Conservation (phyloP, 1,140 invertebrate genomes). For the Trichogramma pretiosum region DNA sequence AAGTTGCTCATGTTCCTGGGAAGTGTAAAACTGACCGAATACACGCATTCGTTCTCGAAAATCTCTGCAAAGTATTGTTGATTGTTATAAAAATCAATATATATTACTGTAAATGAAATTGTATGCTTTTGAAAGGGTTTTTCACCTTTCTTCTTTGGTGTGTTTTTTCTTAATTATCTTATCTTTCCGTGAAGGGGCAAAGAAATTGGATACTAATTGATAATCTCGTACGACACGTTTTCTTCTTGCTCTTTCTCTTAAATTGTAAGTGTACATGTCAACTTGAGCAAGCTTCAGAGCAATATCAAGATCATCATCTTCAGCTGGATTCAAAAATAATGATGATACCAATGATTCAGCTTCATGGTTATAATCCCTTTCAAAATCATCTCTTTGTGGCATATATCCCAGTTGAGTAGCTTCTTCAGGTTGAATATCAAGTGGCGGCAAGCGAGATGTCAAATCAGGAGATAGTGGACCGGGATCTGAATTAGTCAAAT, state of each 20-base stretch:
- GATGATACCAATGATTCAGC: slow-evolving; percentile 82
- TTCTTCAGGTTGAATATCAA: slow-evolving; percentile 75
- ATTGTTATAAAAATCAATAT: background rate
- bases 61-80: slow-evolving; percentile 45
- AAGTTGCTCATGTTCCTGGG: slow-evolving; percentile 72
- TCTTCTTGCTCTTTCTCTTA: slow-evolving; percentile 75
- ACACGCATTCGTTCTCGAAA: slow-evolving; percentile 72
- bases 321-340: slow-evolving; percentile 62
- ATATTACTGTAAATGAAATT: no score
- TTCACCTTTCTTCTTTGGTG: slow-evolving; percentile 65
- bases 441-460: slow-evolving; percentile 61
- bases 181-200: slow-evolving; percentile 49
- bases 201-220: slow-evolving; percentile 74
- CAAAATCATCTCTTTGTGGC: slow-evolving; percentile 92
- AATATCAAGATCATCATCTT: slow-evolving; percentile 85
- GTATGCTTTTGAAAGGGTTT: background rate
- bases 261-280: slow-evolving; percentile 78
- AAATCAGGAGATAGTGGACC: slow-evolving; percentile 71
- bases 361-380: slow-evolving; percentile 88
- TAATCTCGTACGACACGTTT: slow-evolving; percentile 83
- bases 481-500: slow-evolving; percentile 69
- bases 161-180: slow-evolving; percentile 51
- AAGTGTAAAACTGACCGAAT: slow-evolving; percentile 80
- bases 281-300: slow-evolving; percentile 58
- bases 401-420: slow-evolving; percentile 88